A percentile compares a stretch with the other conserved stretches of the same genome.
phyloP scores from a whole-genome alignment of 2,888 invertebrate genomes.

The Coelinius sp. region DNA sequence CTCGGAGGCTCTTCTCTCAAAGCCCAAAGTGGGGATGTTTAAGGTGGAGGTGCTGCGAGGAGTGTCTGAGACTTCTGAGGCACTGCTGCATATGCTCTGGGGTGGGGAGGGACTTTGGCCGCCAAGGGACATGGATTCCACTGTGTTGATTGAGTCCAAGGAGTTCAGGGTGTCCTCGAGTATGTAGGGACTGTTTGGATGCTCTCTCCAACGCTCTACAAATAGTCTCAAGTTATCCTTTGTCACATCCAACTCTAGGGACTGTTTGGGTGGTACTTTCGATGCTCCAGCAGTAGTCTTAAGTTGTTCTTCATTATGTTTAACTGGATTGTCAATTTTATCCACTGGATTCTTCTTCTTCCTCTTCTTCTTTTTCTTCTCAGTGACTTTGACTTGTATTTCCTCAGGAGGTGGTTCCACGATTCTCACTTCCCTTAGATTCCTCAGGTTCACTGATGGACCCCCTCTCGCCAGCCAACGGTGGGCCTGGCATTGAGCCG shows the following conservation, averaged over 20 bases:
- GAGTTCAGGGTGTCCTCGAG: slow-evolving; percentile 73
- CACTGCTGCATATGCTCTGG: slow-evolving; percentile 80
- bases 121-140: slow-evolving; percentile 69
- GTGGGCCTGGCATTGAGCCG: slow-evolving; percentile 64
- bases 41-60: slow-evolving; percentile 37
- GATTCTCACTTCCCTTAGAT: no score
- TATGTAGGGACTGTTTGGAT: slow-evolving; percentile 88
- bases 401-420: slow-evolving; percentile 56
- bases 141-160: slow-evolving; percentile 21
- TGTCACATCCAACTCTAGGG: slow-evolving; percentile 77
- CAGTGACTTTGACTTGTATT: neutral
- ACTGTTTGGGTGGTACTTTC: slow-evolving; percentile 53
- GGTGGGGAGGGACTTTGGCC: slow-evolving; percentile 87
- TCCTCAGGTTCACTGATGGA: slow-evolving; percentile 64
- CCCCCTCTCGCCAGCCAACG: slow-evolving; percentile 83
- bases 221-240: slow-evolving; percentile 89
- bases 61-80: slow-evolving; percentile 52
- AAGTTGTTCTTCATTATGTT: no score
- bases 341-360: slow-evolving; percentile 21
- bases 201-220: slow-evolving; percentile 91
- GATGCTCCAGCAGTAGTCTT: neutral
- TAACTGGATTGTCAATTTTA: neutral
- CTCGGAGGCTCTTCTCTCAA: slow-evolving; percentile 84
- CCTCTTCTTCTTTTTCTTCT: neutral
- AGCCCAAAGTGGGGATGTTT: slow-evolving; percentile 26